Evolutionary conservation across 30 jellyfish, hydroid and myxozoan genomes (phyloP).

Genomic region (Sanderia malayensis): DNA sequence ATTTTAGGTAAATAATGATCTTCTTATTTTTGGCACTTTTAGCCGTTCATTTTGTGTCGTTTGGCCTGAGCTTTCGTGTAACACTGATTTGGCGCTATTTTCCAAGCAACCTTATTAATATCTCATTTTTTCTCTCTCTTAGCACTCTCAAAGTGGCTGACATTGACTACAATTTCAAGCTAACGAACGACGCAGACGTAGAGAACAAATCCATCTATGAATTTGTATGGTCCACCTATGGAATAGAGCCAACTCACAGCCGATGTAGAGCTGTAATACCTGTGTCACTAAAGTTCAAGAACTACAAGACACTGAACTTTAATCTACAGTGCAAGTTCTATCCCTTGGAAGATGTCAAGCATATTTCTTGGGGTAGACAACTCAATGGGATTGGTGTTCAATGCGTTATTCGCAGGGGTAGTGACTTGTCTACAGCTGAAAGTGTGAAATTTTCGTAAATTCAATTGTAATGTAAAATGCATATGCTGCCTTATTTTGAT

Average conservation of each 20-base stretch:
- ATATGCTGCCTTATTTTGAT: too few species aligned
- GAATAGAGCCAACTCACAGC: slow-evolving; percentile 77
- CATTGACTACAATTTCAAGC: slow-evolving; percentile 67
- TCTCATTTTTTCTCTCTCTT: not conserved
- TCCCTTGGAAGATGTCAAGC: slow-evolving; percentile 70
- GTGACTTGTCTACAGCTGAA: slow-evolving; percentile 80
- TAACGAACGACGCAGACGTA: slow-evolving; percentile 61
- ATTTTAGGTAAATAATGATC: too few species aligned
- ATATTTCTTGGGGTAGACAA: slow-evolving; percentile 81
- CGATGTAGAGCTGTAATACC: slow-evolving; percentile 86
- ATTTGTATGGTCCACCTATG: slow-evolving; percentile 89
- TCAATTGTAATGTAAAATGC: not conserved
- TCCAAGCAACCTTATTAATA: too few species aligned
- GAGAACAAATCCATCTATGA: slow-evolving; percentile 76
- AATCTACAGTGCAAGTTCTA: slow-evolving; percentile 86
- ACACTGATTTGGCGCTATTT: too few species aligned
- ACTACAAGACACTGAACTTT: slow-evolving; percentile 79
- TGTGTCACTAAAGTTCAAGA: slow-evolving; percentile 74
- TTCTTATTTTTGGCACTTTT: too few species aligned
- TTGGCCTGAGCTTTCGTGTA: too few species aligned
- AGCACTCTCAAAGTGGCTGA: slow-evolving; percentile 81
- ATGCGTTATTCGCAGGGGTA: slow-evolving; percentile 89
- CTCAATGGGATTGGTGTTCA: slow-evolving; percentile 66
- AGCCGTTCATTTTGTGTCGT: too few species aligned
- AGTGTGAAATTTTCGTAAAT: slow-evolving; percentile 52